phyloP scores from a whole-genome alignment of 2,113 vertebrate species.

The Brachypteracias leptosomus region DNA sequence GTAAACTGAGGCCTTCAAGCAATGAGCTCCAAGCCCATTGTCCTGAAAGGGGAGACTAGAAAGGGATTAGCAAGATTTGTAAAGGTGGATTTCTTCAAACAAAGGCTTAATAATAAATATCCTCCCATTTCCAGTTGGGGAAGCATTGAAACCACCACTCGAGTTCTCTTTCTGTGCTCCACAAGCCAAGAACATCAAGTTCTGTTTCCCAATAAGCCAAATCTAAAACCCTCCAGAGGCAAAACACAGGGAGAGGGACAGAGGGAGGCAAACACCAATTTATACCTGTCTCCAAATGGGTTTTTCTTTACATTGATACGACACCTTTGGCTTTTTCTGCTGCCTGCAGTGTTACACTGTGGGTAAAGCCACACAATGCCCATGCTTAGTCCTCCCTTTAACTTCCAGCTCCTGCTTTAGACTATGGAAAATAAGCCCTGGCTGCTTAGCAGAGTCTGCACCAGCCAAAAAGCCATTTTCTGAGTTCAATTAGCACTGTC shows the following conservation, averaged over 20 bases:
- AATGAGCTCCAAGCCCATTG: not conserved
- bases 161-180: not conserved
- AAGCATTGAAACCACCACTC: not conserved
- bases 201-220: not conserved
- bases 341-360: not conserved
- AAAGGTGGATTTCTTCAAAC: not conserved
- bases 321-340: not conserved
- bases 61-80: not conserved
- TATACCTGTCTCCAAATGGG: not conserved
- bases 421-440: not conserved
- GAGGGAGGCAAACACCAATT: not conserved
- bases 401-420: not conserved
- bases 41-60: not conserved
- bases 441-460: not conserved
- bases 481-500: conserved; percentile 73
- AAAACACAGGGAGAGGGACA: not conserved
- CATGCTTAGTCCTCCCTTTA: not conserved
- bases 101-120: not conserved
- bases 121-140: not conserved
- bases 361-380: not conserved
- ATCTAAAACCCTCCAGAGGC: not conserved
- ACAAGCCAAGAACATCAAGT: not conserved
- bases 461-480: not conserved
- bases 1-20: not conserved
- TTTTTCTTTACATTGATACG: not conserved